Evolutionary conservation across 1,140 invertebrate species (phyloP).

Genomic region (Drosophila miranda): DNA sequence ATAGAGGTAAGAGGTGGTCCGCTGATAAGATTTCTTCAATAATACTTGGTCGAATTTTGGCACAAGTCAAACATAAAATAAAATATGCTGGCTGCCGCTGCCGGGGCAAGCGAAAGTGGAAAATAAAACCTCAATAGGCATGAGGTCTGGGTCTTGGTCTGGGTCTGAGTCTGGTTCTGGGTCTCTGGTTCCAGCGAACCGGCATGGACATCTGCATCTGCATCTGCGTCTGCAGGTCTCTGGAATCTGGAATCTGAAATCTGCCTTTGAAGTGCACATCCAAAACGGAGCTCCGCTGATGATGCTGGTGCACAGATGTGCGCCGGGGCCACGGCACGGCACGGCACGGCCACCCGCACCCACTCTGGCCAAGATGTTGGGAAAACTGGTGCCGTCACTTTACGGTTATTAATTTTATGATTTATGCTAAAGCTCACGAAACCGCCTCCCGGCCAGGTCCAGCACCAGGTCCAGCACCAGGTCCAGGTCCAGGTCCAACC

Average conservation of each 20-base stretch:
- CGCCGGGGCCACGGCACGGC: conserved; percentile 1
- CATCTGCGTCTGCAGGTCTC: too few relatives aligned
- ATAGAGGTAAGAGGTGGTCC: too few relatives aligned
- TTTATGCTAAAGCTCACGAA: conserved; percentile 79
- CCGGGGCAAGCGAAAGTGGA: conserved; percentile 15
- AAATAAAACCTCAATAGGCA: conserved; percentile 26
- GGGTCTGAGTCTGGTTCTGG: not conserved
- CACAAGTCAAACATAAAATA: conserved; percentile 16
- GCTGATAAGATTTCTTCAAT: conserved; percentile 9
- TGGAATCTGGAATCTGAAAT: conserved; percentile 10
- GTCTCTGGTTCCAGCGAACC: conserved; percentile 31
- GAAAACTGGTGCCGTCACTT: conserved; percentile 77
- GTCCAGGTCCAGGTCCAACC: not conserved
- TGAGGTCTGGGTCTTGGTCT: not conserved
- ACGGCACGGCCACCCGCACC: conserved; percentile 71
- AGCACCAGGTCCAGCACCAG: too few relatives aligned
- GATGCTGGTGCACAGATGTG: conserved; percentile 18
- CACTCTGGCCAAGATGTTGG: conserved; percentile 58
- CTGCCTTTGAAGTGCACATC: conserved; percentile 65
- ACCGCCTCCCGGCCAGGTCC: conserved; percentile 28
- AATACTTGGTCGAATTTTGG: conserved; percentile 10
- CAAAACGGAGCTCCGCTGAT: conserved; percentile 1
- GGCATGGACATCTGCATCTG: conserved; percentile 47
- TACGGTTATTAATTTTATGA: conserved; percentile 82
- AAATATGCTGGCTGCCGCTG: conserved; percentile 17